Conservation (phyloP, 2,113 vertebrate genomes). For the Microcebus lehilahytsara region DNA sequence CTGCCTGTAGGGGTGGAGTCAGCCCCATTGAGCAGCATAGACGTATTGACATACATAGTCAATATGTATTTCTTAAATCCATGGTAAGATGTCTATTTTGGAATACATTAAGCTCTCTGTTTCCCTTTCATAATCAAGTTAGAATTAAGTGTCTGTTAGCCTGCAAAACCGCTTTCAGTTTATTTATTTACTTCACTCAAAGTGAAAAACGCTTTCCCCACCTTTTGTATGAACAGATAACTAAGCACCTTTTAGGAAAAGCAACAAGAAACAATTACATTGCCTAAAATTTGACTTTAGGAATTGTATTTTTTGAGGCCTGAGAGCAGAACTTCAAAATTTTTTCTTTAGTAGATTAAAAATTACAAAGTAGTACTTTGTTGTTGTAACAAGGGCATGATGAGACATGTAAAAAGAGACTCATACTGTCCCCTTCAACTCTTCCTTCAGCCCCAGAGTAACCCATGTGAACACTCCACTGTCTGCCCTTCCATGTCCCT, state of each 20-base stretch:
- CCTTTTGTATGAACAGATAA: not conserved
- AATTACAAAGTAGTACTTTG: not conserved
- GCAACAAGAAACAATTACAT: not conserved
- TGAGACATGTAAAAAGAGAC: not conserved
- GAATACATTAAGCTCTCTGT: not conserved
- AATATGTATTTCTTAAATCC: not conserved
- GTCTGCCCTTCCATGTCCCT: not conserved
- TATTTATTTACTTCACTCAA: not conserved
- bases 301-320: not conserved
- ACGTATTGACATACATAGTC: not conserved
- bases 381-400: not conserved
- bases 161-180: not conserved
- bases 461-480: not conserved
- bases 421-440: not conserved
- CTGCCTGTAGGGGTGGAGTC: not conserved
- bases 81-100: not conserved
- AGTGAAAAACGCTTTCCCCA: not conserved
- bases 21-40: not conserved
- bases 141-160: not conserved
- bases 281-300: constrained; percentile 13
- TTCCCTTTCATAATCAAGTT: not conserved
- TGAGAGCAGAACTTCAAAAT: not conserved
- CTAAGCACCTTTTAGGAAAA: constrained; percentile 8
- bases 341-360: constrained; percentile 12
- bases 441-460: not conserved